Conservation (phyloP, 64 coral and sea anemone species). For the Dendrophyllia cribrosa region DNA sequence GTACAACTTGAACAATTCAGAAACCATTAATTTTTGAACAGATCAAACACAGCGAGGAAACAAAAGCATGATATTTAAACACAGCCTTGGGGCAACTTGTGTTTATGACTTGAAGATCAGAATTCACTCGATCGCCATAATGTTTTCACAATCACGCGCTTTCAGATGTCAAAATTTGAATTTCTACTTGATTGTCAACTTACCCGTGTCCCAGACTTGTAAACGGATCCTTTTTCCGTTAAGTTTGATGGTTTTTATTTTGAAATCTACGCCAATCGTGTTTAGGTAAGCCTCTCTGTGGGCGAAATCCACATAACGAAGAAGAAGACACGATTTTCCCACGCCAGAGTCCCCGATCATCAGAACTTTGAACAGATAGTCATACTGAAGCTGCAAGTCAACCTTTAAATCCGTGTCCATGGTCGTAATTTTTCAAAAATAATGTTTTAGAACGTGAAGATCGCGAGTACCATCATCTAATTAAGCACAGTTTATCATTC, state of each 20-base stretch:
- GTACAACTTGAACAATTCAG: background rate
- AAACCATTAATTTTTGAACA: conserved; percentile 40
- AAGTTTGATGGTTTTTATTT: conserved; percentile 89
- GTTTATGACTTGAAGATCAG: background rate
- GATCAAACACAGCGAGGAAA: background rate
- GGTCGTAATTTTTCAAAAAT: background rate
- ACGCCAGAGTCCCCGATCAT: conserved; percentile 97
- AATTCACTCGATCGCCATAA: background rate
- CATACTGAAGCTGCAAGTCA: conserved; percentile 87
- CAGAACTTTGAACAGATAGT: conserved; percentile 96
- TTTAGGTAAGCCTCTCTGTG: conserved; percentile 88
- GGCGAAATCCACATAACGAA: conserved; percentile 87
- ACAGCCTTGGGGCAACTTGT: background rate
- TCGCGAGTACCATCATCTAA: background rate
- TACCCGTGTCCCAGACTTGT: conserved; percentile 96
- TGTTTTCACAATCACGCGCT: background rate
- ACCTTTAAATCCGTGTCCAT: conserved; percentile 82
- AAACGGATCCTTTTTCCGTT: conserved; percentile 88
- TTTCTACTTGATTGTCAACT: background rate
- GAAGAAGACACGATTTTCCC: conserved; percentile 94
- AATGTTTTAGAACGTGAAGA: background rate
- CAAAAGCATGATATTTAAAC: conserved; percentile 4
- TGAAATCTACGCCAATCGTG: conserved; percentile 97
- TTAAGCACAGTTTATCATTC: background rate
- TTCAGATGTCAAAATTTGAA: background rate